Base-by-base conservation (phyloP, 2,888 invertebrate genomes). In the Gisinianus flammeolus region DNA sequence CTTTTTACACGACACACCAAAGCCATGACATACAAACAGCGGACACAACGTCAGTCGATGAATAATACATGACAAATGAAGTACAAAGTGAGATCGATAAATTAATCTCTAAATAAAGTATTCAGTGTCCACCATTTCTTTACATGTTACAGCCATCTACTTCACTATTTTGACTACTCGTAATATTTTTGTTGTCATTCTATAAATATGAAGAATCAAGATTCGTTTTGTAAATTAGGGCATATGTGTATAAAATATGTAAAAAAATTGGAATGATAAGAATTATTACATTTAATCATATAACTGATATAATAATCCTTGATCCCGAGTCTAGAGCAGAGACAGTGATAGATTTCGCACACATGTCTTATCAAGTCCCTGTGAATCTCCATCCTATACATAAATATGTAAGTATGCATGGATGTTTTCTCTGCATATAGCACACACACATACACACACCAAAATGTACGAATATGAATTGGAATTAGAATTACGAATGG, bases 21-120 rank as follows among this genome's bases (percentile, higher is more conserved):
- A n/a, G n/a, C n/a, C n/a, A n/a, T n/a, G n/a, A n/a, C n/a, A n/a
- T n/a, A n/a, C n/a, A n/a, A n/a, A n/a, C n/a, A n/a, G n/a, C n/a
- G n/a, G n/a, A n/a, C n/a, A n/a, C n/a, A 62, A 24, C 4, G 62
- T 8, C 26, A 62, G 62, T 24, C 12, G 62, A 24, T 28, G 62
- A 62, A 26, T 62, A 62, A 62, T 62, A 62, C 22, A 62, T 62
- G 22, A 62, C 26, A 62, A 28, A 62, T 62, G 62, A 62, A 62
- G 62, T 24, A 26, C 26, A 26, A 26, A 26, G 26, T 22, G 26
- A 62, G 62, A 72, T 72, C 72, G 26, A 72, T 72, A 72, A 72
- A 72, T 54, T 72, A 72, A 72, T 72, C 58, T 58, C 30, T 58
- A 58, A 56, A 33, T 58, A 72, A 72, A 67, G 62, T 62, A 62